phyloP scores from a whole-genome alignment of 2,797 vertebrate genomes.

The Epinephelus malabaricus region DNA sequence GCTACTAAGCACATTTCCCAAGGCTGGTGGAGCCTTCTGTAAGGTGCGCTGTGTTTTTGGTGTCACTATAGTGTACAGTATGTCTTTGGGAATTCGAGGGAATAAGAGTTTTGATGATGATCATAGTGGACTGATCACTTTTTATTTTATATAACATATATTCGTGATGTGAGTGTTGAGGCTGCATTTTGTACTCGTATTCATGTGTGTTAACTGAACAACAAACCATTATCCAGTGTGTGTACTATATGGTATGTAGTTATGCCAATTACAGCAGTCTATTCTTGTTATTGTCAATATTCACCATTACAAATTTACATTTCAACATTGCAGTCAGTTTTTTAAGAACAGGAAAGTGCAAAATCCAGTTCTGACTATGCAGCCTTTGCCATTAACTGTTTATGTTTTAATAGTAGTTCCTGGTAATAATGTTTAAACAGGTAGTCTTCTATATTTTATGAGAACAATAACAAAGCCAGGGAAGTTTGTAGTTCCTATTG shows the following conservation, averaged over 20 bases:
- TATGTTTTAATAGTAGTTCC: conserved; percentile 35
- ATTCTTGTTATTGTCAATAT: background rate
- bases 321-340: too few relatives aligned
- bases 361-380: conserved; percentile 5
- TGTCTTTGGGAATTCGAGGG: background rate
- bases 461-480: background rate
- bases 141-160: background rate
- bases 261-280: conserved; percentile 1
- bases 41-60: background rate
- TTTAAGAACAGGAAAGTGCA: background rate
- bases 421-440: background rate
- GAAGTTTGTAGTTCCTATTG: conserved; percentile 22
- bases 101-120: background rate
- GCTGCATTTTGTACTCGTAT: background rate
- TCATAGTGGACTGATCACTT: background rate
- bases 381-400: background rate
- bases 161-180: background rate
- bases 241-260: background rate
- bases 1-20: background rate
- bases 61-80: background rate
- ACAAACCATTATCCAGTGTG: background rate
- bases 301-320: background rate
- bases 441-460: background rate
- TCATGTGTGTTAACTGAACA: background rate
- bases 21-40: background rate